A percentile compares a stretch with the other conserved stretches of the same genome.
phyloP scores from a whole-genome alignment of 2,113 vertebrate genomes.

The Epinephelus moara region DNA sequence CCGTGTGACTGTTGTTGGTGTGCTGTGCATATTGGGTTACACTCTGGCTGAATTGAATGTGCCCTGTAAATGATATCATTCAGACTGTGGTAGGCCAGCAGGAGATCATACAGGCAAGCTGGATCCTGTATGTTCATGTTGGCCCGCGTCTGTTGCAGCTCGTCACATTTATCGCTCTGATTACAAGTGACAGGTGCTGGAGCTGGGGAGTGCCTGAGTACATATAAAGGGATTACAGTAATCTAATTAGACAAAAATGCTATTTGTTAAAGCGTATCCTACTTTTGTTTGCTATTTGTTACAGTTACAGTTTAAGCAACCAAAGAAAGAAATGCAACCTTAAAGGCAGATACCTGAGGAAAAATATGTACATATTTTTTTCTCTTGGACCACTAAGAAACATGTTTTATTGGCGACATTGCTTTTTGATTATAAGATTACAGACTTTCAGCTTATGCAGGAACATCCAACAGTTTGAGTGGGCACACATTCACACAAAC shows the following conservation, averaged over 20 bases:
- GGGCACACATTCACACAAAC: constrained; percentile 70
- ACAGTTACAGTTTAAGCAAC: constrained; percentile 44
- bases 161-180: constrained; percentile 71
- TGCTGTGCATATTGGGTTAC: constrained; percentile 55
- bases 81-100: constrained; percentile 49
- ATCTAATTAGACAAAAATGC: constrained; percentile 73
- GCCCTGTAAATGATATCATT: constrained; percentile 60
- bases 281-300: constrained; percentile 68
- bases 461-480: constrained; percentile 65
- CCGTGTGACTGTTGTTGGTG: constrained; percentile 22
- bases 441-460: constrained; percentile 28
- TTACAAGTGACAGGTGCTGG: constrained; percentile 77
- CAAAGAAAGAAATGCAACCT: constrained; percentile 38
- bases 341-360: constrained; percentile 22
- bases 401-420: constrained; percentile 45
- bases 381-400: constrained; percentile 14
- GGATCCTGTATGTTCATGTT: constrained; percentile 55
- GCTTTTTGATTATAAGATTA: constrained; percentile 57
- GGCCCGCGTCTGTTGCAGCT: constrained; percentile 62
- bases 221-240: constrained; percentile 77
- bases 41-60: constrained; percentile 49
- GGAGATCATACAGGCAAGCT: constrained; percentile 52
- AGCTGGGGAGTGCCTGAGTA: constrained; percentile 65
- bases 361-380: background rate
- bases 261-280: constrained; percentile 69